Percentiles rank a stretch among this genome's conserved stretches.
These are phyloP conservation scores for Cordilura impudica DNA, from an alignment of 2,888 invertebrate genomes.

Conservation along the genomic window DNA sequence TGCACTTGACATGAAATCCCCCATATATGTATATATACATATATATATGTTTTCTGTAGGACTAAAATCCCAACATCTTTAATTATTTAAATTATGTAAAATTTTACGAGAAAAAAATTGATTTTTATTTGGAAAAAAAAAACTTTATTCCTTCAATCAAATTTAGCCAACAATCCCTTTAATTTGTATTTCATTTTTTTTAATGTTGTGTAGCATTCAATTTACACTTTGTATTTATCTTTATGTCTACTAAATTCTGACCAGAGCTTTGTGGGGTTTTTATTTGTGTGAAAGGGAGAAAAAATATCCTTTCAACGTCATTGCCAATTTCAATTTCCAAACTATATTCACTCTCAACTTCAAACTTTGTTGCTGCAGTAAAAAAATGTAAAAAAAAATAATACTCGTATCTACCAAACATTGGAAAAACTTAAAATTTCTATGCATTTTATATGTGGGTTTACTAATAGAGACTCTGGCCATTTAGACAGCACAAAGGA, in stretches of 20 bases:
- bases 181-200: neutral
- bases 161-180: neutral
- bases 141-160: no score
- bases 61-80: no score
- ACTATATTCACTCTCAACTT: conserved; percentile 36
- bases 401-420: neutral
- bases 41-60: no score
- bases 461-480: neutral
- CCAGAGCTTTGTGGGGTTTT: conserved; percentile 23
- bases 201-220: conserved; percentile 25
- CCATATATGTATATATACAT: no score
- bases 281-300: neutral
- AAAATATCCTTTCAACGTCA: conserved; percentile 59
- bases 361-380: conserved; percentile 50
- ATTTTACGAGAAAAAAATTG: no score
- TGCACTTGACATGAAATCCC: no score
- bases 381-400: neutral
- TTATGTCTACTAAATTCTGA: conserved; percentile 52
- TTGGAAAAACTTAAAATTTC: conserved; percentile 61
- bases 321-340: conserved; percentile 59
- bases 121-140: no score
- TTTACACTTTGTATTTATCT: conserved; percentile 60
- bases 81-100: no score
- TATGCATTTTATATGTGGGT: conserved; percentile 64
- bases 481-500: conserved; percentile 9